These are phyloP conservation scores for Galendromus occidentalis DNA, from an alignment of 1,140 invertebrate genomes.

Conservation along the genomic window DNA sequence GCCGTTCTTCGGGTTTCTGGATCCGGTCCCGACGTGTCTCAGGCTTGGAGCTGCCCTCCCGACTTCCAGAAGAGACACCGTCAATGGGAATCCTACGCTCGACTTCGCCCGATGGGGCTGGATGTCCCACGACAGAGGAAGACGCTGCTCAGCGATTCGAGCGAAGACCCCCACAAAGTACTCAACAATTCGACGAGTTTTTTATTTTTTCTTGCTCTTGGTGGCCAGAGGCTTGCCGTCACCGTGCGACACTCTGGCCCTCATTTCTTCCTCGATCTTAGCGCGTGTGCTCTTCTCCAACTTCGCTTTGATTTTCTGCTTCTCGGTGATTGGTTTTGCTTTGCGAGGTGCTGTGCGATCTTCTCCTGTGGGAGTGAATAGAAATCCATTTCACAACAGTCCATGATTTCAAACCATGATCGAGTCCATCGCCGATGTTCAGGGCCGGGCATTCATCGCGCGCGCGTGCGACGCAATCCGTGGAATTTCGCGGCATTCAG, in stretches of 20 bases:
- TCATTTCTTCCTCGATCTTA: not conserved
- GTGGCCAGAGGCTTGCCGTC: not conserved
- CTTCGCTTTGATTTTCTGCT: not conserved
- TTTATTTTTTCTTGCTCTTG: constrained; percentile 4
- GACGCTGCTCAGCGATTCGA: too few relatives aligned
- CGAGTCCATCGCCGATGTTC: not conserved
- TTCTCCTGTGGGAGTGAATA: not conserved
- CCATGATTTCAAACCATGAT: not conserved
- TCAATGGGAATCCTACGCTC: too few relatives aligned
- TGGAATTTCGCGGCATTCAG: not conserved
- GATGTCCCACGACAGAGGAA: too few relatives aligned
- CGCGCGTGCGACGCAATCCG: not conserved
- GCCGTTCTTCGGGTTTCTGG: too few relatives aligned
- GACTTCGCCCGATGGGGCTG: too few relatives aligned
- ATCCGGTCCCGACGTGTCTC: too few relatives aligned
- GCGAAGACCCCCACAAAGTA: too few relatives aligned
- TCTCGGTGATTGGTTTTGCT: not conserved
- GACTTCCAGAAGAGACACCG: too few relatives aligned
- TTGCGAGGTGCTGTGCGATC: not conserved
- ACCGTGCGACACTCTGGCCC: not conserved
- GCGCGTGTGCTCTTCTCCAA: not conserved
- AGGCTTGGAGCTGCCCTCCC: too few relatives aligned
- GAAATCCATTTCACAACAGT: not conserved
- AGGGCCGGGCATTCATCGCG: not conserved
- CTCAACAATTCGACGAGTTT: not conserved